Evolutionary conservation across 2,113 vertebrate genomes (phyloP).

Genomic region (Chamaea fasciata): DNA sequence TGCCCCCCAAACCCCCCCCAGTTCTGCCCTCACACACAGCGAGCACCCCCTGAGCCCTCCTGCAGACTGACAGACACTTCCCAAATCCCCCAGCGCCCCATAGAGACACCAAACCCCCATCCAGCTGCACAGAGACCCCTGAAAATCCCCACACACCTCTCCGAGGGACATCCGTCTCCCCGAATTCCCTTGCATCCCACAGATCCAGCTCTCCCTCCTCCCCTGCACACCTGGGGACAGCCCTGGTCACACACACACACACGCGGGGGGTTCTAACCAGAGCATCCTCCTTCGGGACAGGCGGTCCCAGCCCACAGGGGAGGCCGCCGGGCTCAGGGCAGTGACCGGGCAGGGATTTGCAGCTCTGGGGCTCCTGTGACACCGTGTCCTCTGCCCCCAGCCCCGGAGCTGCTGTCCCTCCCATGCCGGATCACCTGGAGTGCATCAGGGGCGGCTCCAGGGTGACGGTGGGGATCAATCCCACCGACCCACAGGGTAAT

Average conservation of each 20-base stretch:
- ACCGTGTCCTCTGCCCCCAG: not conserved
- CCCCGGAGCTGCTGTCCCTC: not conserved
- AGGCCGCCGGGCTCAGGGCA: not conserved
- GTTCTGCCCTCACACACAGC: not conserved
- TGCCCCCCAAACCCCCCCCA: fast-evolving
- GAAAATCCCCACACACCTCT: not conserved
- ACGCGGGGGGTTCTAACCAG: too few relatives aligned
- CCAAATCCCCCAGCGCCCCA: not conserved
- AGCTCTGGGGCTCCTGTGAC: not conserved
- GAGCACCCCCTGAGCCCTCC: not conserved
- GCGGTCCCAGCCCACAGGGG: fast-evolving
- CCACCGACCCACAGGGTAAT: fast-evolving
- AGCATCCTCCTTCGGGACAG: not conserved
- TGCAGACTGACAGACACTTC: not conserved
- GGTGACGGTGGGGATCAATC: too few relatives aligned
- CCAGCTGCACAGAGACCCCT: not conserved
- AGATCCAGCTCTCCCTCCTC: not conserved
- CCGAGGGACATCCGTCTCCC: not conserved
- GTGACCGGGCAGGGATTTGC: not conserved
- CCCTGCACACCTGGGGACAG: not conserved
- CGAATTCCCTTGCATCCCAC: not conserved
- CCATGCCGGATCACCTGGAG: not conserved
- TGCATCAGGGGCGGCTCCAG: fast-evolving
- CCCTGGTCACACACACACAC: not conserved
- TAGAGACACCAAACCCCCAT: not conserved